These are phyloP conservation scores for Mimumesa dahlbomi DNA, from an alignment of 2,888 invertebrate species.

Conservation along the genomic window DNA sequence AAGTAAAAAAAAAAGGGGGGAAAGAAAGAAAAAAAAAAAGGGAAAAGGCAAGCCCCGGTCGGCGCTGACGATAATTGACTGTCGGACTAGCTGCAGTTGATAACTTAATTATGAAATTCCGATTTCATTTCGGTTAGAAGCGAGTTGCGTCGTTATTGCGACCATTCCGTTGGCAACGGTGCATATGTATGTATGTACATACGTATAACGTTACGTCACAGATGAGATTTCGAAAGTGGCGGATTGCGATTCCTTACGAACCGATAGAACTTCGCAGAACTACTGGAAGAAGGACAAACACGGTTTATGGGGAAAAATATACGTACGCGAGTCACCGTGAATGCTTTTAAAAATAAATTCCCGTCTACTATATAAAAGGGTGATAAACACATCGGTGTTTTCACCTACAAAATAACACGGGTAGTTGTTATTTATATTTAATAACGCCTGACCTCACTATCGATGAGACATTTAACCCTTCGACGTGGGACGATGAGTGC, in stretches of 20 bases:
- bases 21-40: neutral
- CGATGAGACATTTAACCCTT: no score
- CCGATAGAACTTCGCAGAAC: neutral
- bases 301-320: neutral
- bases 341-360: no score
- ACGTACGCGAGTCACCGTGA: no score
- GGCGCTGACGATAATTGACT: conserved; percentile 65
- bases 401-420: no score
- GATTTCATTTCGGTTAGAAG: conserved; percentile 54
- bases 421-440: no score
- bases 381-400: no score
- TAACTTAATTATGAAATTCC: conserved; percentile 68
- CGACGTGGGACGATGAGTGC: no score
- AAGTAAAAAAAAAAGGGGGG: conserved; percentile 40
- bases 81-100: conserved; percentile 63
- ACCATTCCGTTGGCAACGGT: no score
- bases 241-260: neutral
- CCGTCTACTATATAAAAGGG: no score
- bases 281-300: neutral
- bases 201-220: neutral
- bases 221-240: no score
- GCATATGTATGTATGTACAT: neutral
- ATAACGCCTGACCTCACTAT: no score
- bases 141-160: no score
- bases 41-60: conserved; percentile 30